A percentile compares a stretch with the other conserved stretches of the same genome.
Conservation (phyloP, 2,888 invertebrate genomes). For the Philonicus albiceps region DNA sequence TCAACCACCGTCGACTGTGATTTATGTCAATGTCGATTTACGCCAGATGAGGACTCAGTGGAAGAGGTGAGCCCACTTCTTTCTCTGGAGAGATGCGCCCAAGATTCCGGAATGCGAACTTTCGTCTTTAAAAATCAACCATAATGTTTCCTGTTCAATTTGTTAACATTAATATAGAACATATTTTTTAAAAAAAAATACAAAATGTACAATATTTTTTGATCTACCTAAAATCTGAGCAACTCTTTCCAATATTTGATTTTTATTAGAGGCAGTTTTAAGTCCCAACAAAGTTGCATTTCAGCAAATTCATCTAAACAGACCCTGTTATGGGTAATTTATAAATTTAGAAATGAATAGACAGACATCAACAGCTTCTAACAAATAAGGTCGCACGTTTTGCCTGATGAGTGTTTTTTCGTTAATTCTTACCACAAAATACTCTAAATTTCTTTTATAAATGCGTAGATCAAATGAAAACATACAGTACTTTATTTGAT, state of each 20-base stretch:
- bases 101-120: background rate
- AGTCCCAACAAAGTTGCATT: background rate
- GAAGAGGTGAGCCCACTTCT: background rate
- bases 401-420: background rate
- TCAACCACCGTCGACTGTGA: slow-evolving; percentile 22
- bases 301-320: background rate
- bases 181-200: background rate
- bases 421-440: background rate
- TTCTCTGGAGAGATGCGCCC: background rate
- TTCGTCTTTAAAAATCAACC: background rate
- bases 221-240: background rate
- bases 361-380: background rate
- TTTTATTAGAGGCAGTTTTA: background rate
- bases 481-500: background rate
- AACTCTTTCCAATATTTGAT: background rate
- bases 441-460: background rate
- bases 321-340: background rate
- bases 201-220: background rate
- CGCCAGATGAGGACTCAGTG: slow-evolving; percentile 11
- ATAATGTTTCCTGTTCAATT: background rate
- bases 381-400: background rate
- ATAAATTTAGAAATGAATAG: background rate
- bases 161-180: background rate
- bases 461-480: background rate
- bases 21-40: slow-evolving; percentile 29